Conservation (phyloP, 2,797 vertebrate species). For the Neoniphon sammara region DNA sequence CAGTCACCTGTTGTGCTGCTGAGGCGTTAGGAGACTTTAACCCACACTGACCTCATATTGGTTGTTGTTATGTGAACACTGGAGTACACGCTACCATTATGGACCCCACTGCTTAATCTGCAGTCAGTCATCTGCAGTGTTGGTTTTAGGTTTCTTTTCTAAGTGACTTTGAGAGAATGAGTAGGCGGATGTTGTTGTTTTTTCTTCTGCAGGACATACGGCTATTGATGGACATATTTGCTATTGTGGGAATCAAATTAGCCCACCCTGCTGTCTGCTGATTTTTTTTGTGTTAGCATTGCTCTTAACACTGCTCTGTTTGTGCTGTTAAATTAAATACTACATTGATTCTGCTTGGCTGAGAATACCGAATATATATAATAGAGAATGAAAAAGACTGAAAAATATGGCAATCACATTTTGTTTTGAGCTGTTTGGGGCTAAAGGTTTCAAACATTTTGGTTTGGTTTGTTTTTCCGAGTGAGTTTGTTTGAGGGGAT, state of each 20-base stretch:
- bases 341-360: not conserved
- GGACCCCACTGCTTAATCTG: not conserved
- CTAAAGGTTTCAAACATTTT: not conserved
- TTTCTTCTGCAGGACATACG: no score
- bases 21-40: constrained; percentile 76
- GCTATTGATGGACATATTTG: not conserved
- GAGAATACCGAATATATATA: not conserved
- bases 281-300: not conserved
- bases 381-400: not conserved
- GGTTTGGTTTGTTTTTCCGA: not conserved
- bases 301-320: not conserved
- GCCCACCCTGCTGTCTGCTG: not conserved
- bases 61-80: constrained; percentile 39
- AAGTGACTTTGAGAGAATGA: constrained; percentile 3
- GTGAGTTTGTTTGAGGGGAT: not conserved
- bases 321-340: not conserved
- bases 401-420: not conserved
- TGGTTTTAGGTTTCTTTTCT: no score
- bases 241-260: not conserved
- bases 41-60: constrained; percentile 56
- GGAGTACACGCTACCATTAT: constrained; percentile 16
- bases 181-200: not conserved
- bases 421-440: not conserved
- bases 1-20: constrained; percentile 43
- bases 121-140: not conserved